Percentiles rank a stretch among this genome's conserved stretches.
phyloP scores from a whole-genome alignment of 2,797 vertebrate genomes.

The Amblyopsis hoosieri region DNA sequence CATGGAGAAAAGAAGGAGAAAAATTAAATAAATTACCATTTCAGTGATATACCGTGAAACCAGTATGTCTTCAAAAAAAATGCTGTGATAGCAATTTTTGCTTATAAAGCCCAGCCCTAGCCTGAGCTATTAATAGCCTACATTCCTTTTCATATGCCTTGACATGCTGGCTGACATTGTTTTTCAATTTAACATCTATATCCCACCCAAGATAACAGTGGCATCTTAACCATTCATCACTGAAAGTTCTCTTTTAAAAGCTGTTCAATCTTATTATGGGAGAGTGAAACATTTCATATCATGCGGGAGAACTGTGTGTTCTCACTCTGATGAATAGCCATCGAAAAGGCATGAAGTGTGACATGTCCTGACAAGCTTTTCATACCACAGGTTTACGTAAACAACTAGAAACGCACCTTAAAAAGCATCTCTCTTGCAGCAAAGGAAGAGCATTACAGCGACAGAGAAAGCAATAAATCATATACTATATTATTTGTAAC shows the following conservation, averaged over 20 bases:
- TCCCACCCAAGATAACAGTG: constrained; percentile 2
- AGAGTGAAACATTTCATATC: constrained; percentile 40
- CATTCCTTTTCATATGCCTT: not conserved
- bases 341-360: constrained; percentile 31
- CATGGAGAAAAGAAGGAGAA: too few species aligned
- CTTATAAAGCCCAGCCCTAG: too few species aligned
- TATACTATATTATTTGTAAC: not conserved
- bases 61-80: too few species aligned
- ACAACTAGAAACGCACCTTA: constrained; percentile 24
- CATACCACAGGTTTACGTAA: constrained; percentile 46
- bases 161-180: not conserved
- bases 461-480: constrained; percentile 5
- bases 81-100: too few species aligned
- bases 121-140: not conserved
- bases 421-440: constrained; percentile 14
- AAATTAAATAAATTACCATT: too few species aligned
- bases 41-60: too few species aligned
- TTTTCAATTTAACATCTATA: too few species aligned
- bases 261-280: constrained; percentile 35
- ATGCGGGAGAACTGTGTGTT: constrained; percentile 51
- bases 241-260: constrained; percentile 19
- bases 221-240: constrained; percentile 24
- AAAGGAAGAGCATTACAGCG: not conserved
- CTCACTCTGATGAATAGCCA: constrained; percentile 32
- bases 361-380: constrained; percentile 66